Conservation (phyloP, 2,797 vertebrate genomes). For the Potorous gilbertii region DNA sequence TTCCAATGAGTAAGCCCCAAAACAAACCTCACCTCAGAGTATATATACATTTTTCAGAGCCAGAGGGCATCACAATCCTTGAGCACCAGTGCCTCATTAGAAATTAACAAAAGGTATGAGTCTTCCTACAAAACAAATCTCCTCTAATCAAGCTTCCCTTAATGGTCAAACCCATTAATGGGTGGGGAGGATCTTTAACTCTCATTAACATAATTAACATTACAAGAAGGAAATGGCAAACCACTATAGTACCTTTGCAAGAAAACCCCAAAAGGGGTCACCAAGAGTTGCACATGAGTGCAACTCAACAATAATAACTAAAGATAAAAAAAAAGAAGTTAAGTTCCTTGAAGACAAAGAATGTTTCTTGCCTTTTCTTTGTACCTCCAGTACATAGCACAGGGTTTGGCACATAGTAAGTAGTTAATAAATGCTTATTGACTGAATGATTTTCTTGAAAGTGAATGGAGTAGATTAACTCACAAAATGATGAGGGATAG, state of each 20-base stretch:
- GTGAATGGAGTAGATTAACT: background rate
- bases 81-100: too few relatives aligned
- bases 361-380: background rate
- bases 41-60: too few relatives aligned
- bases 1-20: too few relatives aligned
- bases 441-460: background rate
- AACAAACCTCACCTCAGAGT: too few relatives aligned
- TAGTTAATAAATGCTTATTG: background rate
- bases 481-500: background rate
- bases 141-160: too few relatives aligned
- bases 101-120: too few relatives aligned
- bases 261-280: background rate
- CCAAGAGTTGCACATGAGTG: background rate
- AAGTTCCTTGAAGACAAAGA: background rate
- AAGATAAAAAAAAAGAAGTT: background rate
- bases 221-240: background rate
- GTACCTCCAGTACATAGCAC: background rate
- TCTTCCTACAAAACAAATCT: too few relatives aligned
- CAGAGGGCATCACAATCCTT: too few relatives aligned
- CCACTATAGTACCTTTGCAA: background rate
- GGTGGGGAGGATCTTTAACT: too few relatives aligned
- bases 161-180: too few relatives aligned
- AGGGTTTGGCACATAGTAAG: background rate
- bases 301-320: background rate
- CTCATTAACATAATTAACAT: too few relatives aligned